Conservation (phyloP, 2,113 vertebrate genomes). For the Chelonoidis abingdonii region DNA sequence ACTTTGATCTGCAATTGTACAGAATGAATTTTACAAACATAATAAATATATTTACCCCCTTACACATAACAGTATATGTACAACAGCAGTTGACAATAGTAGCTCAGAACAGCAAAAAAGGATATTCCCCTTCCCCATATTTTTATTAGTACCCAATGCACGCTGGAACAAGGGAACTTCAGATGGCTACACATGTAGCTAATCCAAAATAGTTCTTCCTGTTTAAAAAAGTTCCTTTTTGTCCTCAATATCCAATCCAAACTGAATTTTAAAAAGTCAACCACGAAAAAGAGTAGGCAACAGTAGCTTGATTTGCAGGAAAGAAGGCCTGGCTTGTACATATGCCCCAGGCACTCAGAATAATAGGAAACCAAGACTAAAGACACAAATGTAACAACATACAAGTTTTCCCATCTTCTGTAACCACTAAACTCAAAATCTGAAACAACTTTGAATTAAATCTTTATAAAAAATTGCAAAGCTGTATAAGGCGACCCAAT, state of each 20-base stretch:
- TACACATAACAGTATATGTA: constrained; percentile 88
- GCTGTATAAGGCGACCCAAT: constrained; percentile 30
- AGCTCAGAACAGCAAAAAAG: constrained; percentile 83
- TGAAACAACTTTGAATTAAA: not conserved
- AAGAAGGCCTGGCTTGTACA: constrained; percentile 44
- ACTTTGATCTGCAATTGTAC: constrained; percentile 89
- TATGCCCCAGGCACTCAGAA: constrained; percentile 76
- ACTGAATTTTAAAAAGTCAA: constrained; percentile 57
- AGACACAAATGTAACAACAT: constrained; percentile 45
- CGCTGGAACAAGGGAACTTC: constrained; percentile 70
- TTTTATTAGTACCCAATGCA: constrained; percentile 73
- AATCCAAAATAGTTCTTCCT: constrained; percentile 69
- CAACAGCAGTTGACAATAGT: constrained; percentile 89
- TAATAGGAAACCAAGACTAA: constrained; percentile 71
- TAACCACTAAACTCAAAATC: not conserved
- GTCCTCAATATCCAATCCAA: constrained; percentile 70
- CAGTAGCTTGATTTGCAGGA: constrained; percentile 55
- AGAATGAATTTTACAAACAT: constrained; percentile 91
- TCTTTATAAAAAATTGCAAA: not conserved
- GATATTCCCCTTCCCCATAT: constrained; percentile 74
- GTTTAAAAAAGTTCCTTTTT: constrained; percentile 64
- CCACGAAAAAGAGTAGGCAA: constrained; percentile 65
- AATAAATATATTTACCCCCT: constrained; percentile 91
- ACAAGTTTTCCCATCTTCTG: constrained; percentile 23
- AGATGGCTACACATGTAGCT: constrained; percentile 62